These are phyloP conservation scores for Cepaea nemoralis DNA, from an alignment of 1,140 invertebrate species.

Conservation along the genomic window DNA sequence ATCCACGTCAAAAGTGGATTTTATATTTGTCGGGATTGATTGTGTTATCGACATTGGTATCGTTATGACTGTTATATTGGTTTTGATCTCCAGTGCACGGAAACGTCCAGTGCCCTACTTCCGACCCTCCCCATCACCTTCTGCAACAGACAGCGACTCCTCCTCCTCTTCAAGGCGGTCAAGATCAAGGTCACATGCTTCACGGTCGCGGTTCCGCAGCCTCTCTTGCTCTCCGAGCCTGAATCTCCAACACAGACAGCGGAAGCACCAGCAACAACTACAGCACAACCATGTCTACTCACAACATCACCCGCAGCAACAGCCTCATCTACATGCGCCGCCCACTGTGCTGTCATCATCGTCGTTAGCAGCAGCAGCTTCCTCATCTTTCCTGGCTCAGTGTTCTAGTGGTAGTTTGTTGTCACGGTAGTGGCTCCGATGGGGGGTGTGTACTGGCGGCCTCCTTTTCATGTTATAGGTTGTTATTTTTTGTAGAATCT, in stretches of 20 bases:
- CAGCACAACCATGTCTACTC: neutral
- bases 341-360: neutral
- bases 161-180: constrained; percentile 39
- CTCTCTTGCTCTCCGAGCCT: constrained; percentile 42
- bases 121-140: constrained; percentile 82
- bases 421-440: neutral
- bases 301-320: neutral
- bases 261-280: constrained; percentile 12
- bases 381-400: neutral
- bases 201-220: constrained; percentile 49
- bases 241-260: constrained; percentile 26
- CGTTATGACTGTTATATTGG: neutral
- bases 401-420: neutral
- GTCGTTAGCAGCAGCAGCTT: neutral
- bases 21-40: neutral
- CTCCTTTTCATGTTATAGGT: too few species aligned
- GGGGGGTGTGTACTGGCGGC: too few species aligned
- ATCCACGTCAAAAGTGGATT: too few species aligned
- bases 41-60: too few species aligned
- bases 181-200: constrained; percentile 22
- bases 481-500: too few species aligned
- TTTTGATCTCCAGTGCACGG: constrained; percentile 80
- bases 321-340: neutral
- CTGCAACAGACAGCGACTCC: constrained; percentile 55
- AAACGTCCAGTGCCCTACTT: constrained; percentile 92